These are phyloP conservation scores for Zonitis immaculata DNA, from an alignment of 2,888 invertebrate species.

Conservation along the genomic window DNA sequence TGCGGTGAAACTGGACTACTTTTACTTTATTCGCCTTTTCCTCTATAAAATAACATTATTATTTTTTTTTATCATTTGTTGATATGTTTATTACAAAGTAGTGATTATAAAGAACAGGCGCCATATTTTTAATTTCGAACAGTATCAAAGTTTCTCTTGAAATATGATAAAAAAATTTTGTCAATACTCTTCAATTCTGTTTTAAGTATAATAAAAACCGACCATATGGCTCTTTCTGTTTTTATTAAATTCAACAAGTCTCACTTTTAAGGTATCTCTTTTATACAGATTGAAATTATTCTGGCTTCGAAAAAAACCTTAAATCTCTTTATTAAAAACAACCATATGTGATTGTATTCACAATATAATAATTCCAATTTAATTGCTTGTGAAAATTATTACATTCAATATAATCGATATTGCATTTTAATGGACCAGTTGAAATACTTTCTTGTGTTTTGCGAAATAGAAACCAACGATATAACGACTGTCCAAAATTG, in stretches of 20 bases:
- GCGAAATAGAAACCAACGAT: background rate
- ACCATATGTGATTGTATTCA: background rate
- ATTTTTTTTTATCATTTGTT: background rate
- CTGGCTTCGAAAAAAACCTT: background rate
- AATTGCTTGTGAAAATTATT: background rate
- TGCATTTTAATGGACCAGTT: background rate
- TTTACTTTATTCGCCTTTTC: conserved; percentile 19
- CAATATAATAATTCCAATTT: background rate
- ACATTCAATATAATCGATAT: background rate
- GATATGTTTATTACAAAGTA: background rate
- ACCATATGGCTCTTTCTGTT: background rate
- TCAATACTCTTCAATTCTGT: background rate
- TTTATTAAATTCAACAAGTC: background rate
- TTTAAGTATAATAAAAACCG: no score
- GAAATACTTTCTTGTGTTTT: background rate
- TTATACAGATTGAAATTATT: background rate
- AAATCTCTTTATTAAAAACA: background rate
- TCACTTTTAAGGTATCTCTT: background rate
- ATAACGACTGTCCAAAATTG: background rate
- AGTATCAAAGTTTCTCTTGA: background rate
- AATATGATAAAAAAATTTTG: background rate
- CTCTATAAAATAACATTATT: background rate
- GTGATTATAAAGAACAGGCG: background rate
- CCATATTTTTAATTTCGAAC: background rate
- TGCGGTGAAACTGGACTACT: conserved; percentile 25